Percentiles rank a stretch among this genome's conserved stretches.
These are phyloP conservation scores for Nymphalis c-album DNA, from an alignment of 2,888 invertebrate genomes.

Conservation along the genomic window DNA sequence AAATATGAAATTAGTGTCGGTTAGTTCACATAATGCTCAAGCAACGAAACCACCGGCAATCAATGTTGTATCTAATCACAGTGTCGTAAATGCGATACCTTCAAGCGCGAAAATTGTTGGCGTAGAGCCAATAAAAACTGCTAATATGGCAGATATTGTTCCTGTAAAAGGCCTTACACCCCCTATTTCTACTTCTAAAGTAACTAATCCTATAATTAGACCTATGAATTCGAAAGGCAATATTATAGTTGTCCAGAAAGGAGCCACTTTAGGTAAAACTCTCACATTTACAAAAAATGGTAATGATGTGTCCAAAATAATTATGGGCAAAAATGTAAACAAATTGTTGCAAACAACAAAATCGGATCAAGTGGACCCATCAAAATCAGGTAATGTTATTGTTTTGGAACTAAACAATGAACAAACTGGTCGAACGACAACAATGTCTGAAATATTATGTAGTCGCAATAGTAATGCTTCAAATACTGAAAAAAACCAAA, in stretches of 20 bases:
- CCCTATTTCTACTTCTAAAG: conserved; percentile 65
- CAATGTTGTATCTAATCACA: conserved; percentile 64
- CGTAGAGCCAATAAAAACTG: conserved; percentile 63
- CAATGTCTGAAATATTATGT: conserved; percentile 75
- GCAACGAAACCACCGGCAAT: conserved; percentile 54
- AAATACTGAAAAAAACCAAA: conserved; percentile 52
- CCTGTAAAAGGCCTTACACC: conserved; percentile 67
- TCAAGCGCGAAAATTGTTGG: conserved; percentile 59
- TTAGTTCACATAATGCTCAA: conserved; percentile 64
- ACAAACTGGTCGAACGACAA: conserved; percentile 69
- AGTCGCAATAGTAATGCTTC: conserved; percentile 53
- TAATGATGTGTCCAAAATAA: conserved; percentile 76
- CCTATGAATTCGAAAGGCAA: conserved; percentile 78
- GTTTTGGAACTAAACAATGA: conserved; percentile 76
- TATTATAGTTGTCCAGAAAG: conserved; percentile 83
- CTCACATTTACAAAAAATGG: conserved; percentile 74
- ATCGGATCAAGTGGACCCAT: conserved; percentile 59
- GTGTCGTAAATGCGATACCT: conserved; percentile 54
- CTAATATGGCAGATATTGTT: conserved; percentile 73
- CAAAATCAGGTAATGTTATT: conserved; percentile 74
- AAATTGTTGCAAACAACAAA: conserved; percentile 71
- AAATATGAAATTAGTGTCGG: conserved; percentile 74
- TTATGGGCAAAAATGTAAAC: conserved; percentile 78
- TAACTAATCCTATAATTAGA: conserved; percentile 70
- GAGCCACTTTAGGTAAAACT: conserved; percentile 75